Evolutionary conservation across 2,113 vertebrate genomes (phyloP).

Genomic region (Scopus umbretta): DNA sequence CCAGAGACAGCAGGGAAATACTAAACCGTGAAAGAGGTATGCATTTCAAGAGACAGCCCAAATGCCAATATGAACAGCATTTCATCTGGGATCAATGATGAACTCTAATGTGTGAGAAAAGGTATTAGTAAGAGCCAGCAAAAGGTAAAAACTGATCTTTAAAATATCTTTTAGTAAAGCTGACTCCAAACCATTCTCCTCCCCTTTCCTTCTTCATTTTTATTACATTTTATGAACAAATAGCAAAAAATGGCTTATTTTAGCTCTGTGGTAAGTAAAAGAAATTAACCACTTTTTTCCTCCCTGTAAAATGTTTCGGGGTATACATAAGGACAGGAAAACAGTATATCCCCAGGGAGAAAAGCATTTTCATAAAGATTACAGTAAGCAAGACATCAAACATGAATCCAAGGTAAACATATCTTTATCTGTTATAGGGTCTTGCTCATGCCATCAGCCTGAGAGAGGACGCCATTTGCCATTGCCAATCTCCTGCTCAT

Average conservation of each 20-base stretch:
- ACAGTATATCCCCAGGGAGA: background rate
- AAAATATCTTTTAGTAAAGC: background rate
- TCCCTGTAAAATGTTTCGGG: background rate
- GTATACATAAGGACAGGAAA: accelerated
- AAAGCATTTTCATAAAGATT: background rate
- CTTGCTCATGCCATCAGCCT: background rate
- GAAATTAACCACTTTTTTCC: background rate
- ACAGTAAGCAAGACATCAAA: background rate
- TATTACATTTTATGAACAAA: background rate
- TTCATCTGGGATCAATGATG: background rate
- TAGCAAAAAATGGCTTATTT: background rate
- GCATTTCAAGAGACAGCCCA: background rate
- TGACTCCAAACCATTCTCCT: background rate
- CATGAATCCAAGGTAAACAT: background rate
- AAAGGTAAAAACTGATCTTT: background rate
- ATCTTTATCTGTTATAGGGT: background rate
- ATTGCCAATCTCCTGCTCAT: background rate
- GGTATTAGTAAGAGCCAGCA: background rate
- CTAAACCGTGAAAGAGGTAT: background rate
- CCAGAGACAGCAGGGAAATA: background rate
- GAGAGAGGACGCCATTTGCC: background rate
- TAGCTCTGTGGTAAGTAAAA: background rate
- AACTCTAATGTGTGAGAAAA: background rate
- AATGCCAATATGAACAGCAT: background rate
- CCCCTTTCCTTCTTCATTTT: background rate